phyloP scores from a whole-genome alignment of 2,888 invertebrate genomes.

The Andrena dorsata region DNA sequence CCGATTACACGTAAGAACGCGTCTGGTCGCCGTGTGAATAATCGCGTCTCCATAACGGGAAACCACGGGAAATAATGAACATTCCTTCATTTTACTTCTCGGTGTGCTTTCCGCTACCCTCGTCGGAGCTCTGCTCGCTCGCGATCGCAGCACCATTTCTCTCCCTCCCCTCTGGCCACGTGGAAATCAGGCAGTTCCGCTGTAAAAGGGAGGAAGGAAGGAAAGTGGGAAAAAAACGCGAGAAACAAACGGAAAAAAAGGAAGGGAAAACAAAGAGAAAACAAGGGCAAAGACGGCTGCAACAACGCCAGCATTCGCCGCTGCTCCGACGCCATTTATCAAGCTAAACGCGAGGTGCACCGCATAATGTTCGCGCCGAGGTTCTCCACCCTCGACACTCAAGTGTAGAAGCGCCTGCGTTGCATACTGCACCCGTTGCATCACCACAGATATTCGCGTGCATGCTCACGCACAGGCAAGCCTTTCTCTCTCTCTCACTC shows the following conservation, averaged over 20 bases:
- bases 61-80: slow-evolving; percentile 31
- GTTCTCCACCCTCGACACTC: slow-evolving; percentile 58
- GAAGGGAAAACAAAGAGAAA: slow-evolving; percentile 12
- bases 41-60: slow-evolving; percentile 23
- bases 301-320: slow-evolving; percentile 50
- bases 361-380: slow-evolving; percentile 70
- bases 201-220: neutral
- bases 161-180: neutral
- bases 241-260: slow-evolving; percentile 16
- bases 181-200: slow-evolving; percentile 49
- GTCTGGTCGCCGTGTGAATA: slow-evolving; percentile 35
- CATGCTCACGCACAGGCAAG: neutral
- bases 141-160: slow-evolving; percentile 1
- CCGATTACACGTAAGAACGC: slow-evolving; percentile 63
- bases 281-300: slow-evolving; percentile 39
- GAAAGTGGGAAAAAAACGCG: slow-evolving; percentile 16
- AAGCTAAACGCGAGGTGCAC: slow-evolving; percentile 70
- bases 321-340: slow-evolving; percentile 67
- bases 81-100: slow-evolving; percentile 15
- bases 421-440: slow-evolving; percentile 24
- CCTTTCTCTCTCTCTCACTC: neutral
- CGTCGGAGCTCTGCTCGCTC: neutral
- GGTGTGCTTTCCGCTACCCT: neutral
- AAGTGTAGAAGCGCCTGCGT: slow-evolving; percentile 43
- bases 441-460: slow-evolving; percentile 38